Conservation (phyloP, 1,140 invertebrate species). For the Cryptotermes secundus region DNA sequence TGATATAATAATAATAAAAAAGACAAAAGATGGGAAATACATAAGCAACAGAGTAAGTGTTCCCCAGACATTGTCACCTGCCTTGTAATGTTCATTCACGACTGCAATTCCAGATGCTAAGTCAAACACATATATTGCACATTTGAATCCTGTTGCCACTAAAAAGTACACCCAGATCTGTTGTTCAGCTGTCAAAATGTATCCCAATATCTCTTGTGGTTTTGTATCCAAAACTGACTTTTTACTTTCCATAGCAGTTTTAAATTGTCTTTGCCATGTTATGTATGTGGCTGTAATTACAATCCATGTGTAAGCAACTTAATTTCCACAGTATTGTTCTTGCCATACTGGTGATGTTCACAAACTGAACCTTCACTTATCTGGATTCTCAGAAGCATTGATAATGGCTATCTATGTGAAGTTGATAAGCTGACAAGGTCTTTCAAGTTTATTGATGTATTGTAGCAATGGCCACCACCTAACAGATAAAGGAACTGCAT, state of each 20-base stretch:
- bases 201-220: conserved; percentile 30
- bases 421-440: neutral
- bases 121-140: conserved; percentile 36
- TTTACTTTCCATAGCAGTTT: neutral
- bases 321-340: neutral
- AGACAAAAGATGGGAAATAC: conserved; percentile 31
- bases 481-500: too few relatives aligned
- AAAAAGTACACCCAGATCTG: conserved; percentile 39
- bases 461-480: too few relatives aligned
- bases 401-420: neutral
- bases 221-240: conserved; percentile 8
- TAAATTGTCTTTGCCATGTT: neutral
- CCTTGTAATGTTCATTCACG: conserved; percentile 16
- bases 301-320: neutral
- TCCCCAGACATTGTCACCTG: conserved; percentile 5
- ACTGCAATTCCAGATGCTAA: conserved; percentile 33
- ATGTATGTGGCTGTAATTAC: neutral
- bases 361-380: neutral
- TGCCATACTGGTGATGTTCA: neutral
- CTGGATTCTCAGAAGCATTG: neutral
- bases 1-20: conserved; percentile 26
- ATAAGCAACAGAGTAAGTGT: conserved; percentile 25
- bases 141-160: conserved; percentile 33
- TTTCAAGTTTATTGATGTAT: too few relatives aligned
- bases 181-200: conserved; percentile 34